Conservation (phyloP, 1,140 invertebrate genomes). For the Arion vulgaris region DNA sequence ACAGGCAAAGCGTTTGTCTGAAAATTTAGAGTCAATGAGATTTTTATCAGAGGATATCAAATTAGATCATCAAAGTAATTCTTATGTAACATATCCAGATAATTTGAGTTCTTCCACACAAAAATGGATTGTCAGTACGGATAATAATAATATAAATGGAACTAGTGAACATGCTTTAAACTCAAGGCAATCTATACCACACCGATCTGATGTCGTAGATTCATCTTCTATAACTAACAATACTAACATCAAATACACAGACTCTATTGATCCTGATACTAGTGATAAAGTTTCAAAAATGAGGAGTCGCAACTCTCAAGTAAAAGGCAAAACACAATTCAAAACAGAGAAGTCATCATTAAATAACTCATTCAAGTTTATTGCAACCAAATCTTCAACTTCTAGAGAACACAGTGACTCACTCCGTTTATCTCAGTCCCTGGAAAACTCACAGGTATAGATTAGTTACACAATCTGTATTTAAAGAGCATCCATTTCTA, state of each 20-base stretch:
- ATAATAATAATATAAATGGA: not conserved
- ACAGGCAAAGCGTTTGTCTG: not conserved
- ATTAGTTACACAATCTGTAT: too few species aligned
- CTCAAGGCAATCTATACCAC: not conserved
- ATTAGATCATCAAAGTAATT: not conserved
- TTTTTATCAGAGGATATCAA: not conserved
- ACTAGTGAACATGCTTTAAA: not conserved
- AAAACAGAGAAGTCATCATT: not conserved
- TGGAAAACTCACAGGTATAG: conserved; percentile 12
- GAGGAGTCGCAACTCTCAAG: too few species aligned
- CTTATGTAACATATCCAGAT: too few species aligned
- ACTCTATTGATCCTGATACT: too few species aligned
- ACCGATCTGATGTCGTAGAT: too few species aligned
- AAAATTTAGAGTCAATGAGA: not conserved
- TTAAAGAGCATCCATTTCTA: too few species aligned
- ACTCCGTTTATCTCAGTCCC: not conserved
- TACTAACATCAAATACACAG: too few species aligned
- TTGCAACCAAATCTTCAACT: too few species aligned
- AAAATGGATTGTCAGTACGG: not conserved
- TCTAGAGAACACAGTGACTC: not conserved
- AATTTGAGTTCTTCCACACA: not conserved
- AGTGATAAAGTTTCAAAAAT: too few species aligned
- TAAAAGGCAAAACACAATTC: too few species aligned
- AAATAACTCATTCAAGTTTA: too few species aligned
- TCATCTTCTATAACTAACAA: too few species aligned